These are phyloP conservation scores for Saxicola maurus DNA, from an alignment of 2,797 vertebrate species.

Conservation along the genomic window DNA sequence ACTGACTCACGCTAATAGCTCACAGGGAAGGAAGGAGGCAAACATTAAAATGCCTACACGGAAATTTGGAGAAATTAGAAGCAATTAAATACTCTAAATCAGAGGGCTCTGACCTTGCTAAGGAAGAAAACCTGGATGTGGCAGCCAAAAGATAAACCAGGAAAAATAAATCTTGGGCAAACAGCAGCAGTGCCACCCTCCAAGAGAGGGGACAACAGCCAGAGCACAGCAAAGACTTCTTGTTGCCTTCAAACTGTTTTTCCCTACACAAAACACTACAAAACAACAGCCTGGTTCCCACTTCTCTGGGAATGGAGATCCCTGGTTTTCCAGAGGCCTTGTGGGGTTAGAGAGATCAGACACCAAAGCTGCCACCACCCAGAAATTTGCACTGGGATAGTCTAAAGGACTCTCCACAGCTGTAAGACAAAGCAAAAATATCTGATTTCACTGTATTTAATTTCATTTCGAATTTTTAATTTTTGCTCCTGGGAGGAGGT, in stretches of 20 bases:
- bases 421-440: not conserved
- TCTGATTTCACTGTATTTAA: not conserved
- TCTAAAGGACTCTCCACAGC: not conserved
- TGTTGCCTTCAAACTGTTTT: accelerated
- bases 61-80: not conserved
- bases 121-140: not conserved
- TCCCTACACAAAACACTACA: not conserved
- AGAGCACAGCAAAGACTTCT: not conserved
- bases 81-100: not conserved
- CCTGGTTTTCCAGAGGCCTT: not conserved
- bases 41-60: not conserved
- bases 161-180: not conserved
- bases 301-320: not conserved
- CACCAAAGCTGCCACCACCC: accelerated
- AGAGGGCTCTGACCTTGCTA: not conserved
- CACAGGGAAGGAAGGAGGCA: not conserved
- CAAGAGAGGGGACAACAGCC: not conserved
- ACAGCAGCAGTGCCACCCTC: not conserved
- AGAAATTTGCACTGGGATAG: not conserved
- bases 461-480: not conserved
- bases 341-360: not conserved
- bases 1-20: not conserved
- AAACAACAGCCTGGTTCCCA: accelerated
- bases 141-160: not conserved
- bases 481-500: not conserved